Base-by-base conservation (phyloP, 1,140 invertebrate species). In the Hylaeus volcanicus region DNA sequence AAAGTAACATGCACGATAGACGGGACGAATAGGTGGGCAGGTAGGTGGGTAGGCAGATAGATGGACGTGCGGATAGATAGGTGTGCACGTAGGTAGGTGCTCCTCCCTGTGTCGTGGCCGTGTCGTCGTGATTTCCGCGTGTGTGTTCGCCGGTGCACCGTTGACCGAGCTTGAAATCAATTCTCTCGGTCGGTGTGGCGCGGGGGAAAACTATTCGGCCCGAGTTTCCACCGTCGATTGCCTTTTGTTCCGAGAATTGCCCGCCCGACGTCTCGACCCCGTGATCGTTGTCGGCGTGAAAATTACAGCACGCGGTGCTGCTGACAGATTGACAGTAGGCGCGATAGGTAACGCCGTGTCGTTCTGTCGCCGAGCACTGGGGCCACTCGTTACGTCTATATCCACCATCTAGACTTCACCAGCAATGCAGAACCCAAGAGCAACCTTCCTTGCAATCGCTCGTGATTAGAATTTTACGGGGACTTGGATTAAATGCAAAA, bases 81-180 rank as follows among this genome's bases (percentile, higher is more conserved):
- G 68, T 88, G 68, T 73, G 60, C 73, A 75, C 81, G 86, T 88
- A 84, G 84, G 86, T 45, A 65, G 72, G 45, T 64, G 45, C 72
- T 74, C 55, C 82, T 86, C 87, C 86, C 81, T 81, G 81, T 45
- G 76, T 65, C 6, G 37, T 55, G 48, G n/a, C 26, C 26, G 26
- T 26, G 26, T 26, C 26, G 26, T 26, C 26, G 26, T 26, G 26
- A 26, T 26, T 26, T 26, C 26, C 26, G 55, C 55, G 58, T 26
- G n/a, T 12, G 58, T 60, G 26, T 60, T 48, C 45, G 2, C 45
- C 3, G n/a, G n/a, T 64, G 39, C 65, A 55, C 55, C 15, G 15
- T 9, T 15, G 53, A 8, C 14, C 26, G 58, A 26, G 61, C 43
- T 58, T 64, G 55, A 64, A 86, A 85, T 85, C 84, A 63, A 82